Evolutionary conservation across 2,888 invertebrate genomes (phyloP), one percentile per base, ranked within the genome.

Genomic region (Sussaba pulchella): DNA sequence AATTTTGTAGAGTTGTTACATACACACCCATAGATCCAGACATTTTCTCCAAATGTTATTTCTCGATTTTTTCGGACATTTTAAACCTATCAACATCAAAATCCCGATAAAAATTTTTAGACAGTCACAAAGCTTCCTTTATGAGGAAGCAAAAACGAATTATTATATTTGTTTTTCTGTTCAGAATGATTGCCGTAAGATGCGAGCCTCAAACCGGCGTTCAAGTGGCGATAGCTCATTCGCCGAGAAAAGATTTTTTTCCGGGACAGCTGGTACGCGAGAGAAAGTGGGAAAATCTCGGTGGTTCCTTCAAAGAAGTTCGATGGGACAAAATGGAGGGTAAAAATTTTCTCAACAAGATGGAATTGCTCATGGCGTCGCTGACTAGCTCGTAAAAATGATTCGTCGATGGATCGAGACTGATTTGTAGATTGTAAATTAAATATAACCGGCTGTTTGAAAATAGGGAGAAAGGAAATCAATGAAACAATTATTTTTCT

Each of bases 261-360:
- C 96, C 97, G 5, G 97, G 97, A 87, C 96, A 97, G 83, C 93
- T 98, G 77, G 97, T 98, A 1, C 96, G 97, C 81, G 97, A 98
- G 89, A 95, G 97, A 85, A 97, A 98, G 91, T 99, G 98, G 98
- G 97, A 98, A 89, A 97, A 98, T 92, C 94, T 98, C 0, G 97
- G 98, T n/a, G 98, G 98, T 24, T 96, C 97, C 63, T 98, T 98
- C 92, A 96, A 97, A 90, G 97, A 98, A 93, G 96, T 97, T 17
- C 95, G 97, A 86, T 95, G 98, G 92, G 98, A 98, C 84, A 98
- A 97, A 92, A 97, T 99, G 95, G 98, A 99, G 91, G 99, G 99
- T 66, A 97, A 97, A 89, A 99, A 98, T 93, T 98, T 99, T 91
- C 94, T 98, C 5, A 98, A 98, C 90, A 99, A 99, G 94, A 97